Conservation (phyloP, 2,888 invertebrate species). For the Geophilus truncorum region DNA sequence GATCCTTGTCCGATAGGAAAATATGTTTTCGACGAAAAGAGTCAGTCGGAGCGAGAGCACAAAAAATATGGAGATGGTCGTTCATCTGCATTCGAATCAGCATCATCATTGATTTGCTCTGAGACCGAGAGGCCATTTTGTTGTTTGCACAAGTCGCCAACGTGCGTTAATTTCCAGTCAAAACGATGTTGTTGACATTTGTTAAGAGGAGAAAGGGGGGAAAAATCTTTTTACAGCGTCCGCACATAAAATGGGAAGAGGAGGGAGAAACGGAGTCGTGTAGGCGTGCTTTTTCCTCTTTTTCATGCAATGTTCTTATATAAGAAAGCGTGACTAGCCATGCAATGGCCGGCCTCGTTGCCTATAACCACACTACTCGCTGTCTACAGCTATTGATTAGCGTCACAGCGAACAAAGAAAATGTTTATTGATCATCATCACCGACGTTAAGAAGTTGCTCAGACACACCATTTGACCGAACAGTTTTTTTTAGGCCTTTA, state of each 20-base stretch:
- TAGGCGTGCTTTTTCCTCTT: neutral
- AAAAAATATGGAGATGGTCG: neutral
- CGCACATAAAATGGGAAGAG: neutral
- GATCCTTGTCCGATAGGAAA: neutral
- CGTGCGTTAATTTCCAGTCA: neutral
- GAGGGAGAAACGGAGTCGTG: neutral
- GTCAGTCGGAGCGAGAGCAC: no score
- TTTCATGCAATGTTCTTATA: constrained; percentile 11
- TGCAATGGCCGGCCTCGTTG: neutral
- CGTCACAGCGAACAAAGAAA: neutral
- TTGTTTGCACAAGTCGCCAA: constrained; percentile 3
- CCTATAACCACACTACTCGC: neutral
- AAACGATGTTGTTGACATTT: constrained; percentile 20
- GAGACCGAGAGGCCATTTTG: neutral
- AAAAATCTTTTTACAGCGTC: neutral
- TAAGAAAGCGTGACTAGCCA: constrained; percentile 15
- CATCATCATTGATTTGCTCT: neutral
- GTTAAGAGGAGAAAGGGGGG: neutral
- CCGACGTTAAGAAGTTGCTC: neutral
- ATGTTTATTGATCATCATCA: neutral
- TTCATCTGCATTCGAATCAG: neutral
- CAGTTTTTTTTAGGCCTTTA: neutral
- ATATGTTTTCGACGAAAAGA: neutral
- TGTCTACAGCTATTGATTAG: constrained; percentile 4
- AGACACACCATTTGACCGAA: neutral